These are phyloP conservation scores for Periophthalmodon schlosseri DNA, from an alignment of 2,113 vertebrate species.

Conservation along the genomic window DNA sequence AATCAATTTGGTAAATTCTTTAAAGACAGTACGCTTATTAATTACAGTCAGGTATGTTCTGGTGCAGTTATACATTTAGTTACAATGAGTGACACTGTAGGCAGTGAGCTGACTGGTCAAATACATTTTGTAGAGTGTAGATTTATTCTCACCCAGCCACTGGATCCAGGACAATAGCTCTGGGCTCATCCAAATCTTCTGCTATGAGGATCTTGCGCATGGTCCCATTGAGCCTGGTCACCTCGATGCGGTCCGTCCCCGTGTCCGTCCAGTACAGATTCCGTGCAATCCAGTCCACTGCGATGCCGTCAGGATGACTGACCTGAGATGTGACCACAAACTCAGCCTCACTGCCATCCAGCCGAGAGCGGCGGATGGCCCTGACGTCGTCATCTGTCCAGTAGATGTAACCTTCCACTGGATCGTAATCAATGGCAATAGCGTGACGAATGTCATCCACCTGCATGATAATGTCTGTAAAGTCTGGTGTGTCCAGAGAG, in stretches of 20 bases:
- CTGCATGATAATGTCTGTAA: constrained; percentile 91
- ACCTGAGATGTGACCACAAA: constrained; percentile 92
- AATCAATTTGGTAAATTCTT: too few species aligned
- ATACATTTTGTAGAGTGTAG: not conserved
- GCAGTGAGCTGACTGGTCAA: not conserved
- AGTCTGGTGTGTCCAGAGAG: constrained; percentile 94
- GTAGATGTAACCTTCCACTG: constrained; percentile 91
- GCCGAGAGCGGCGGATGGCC: constrained; percentile 87
- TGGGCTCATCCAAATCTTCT: constrained; percentile 92
- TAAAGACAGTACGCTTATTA: too few species aligned
- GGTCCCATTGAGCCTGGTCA: constrained; percentile 93
- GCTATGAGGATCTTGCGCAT: constrained; percentile 97
- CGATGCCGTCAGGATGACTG: constrained; percentile 93
- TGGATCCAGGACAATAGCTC: constrained; percentile 95
- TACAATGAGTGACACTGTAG: not conserved
- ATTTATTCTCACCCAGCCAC: constrained; percentile 83
- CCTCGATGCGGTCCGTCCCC: constrained; percentile 94
- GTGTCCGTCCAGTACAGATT: constrained; percentile 99
- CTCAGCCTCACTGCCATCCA: constrained; percentile 88
- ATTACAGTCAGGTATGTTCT: too few species aligned
- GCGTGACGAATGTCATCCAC: constrained; percentile 95
- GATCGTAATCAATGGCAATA: constrained; percentile 96
- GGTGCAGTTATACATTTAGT: not conserved
- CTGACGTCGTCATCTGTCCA: constrained; percentile 96
- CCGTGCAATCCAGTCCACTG: constrained; percentile 94